Evolutionary conservation across 2,113 vertebrate species (phyloP).

Genomic region (Beaufortia kweichowensis): DNA sequence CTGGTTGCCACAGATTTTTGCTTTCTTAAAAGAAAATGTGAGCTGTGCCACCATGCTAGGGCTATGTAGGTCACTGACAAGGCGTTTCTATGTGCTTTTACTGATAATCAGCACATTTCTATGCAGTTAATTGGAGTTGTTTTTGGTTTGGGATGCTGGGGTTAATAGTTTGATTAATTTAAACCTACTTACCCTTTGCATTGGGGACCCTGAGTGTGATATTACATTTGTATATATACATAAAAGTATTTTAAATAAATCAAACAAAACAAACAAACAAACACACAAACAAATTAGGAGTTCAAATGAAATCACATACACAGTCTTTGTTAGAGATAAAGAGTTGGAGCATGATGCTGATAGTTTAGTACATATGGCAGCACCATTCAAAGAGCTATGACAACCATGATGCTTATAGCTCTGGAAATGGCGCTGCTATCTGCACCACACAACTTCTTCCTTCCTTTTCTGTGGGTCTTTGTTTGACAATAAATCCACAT

Average conservation of each 20-base stretch:
- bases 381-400: constrained; percentile 97
- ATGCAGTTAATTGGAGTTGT: too few relatives aligned
- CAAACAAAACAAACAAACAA: background rate
- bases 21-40: too few relatives aligned
- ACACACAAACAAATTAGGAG: background rate
- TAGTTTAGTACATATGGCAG: constrained; percentile 83
- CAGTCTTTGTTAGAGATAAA: background rate
- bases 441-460: constrained; percentile 69
- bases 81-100: too few relatives aligned
- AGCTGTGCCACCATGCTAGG: too few relatives aligned
- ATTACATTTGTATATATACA: background rate
- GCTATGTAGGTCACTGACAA: too few relatives aligned
- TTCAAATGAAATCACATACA: background rate
- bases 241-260: background rate
- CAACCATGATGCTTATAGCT: constrained; percentile 84
- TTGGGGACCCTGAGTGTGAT: background rate
- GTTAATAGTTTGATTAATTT: background rate
- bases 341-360: constrained; percentile 56
- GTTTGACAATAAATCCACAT: too few relatives aligned
- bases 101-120: too few relatives aligned
- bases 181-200: background rate
- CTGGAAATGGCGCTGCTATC: constrained; percentile 91
- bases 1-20: too few relatives aligned
- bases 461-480: constrained; percentile 20
- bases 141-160: background rate